Evolutionary conservation across 2,113 vertebrate genomes (phyloP).

Genomic region (Eurypyga helias): DNA sequence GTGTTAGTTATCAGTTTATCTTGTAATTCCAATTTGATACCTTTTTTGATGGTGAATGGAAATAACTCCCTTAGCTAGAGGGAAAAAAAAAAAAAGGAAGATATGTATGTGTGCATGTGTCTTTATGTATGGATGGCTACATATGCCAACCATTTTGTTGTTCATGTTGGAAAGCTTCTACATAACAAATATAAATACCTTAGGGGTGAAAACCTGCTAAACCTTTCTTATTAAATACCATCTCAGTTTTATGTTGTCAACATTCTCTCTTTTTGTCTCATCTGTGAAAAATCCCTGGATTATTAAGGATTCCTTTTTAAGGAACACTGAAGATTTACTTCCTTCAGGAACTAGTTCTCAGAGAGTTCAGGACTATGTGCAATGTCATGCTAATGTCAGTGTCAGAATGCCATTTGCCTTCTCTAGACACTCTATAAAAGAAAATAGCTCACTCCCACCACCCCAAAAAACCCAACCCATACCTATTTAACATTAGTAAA

Average conservation of each 20-base stretch:
- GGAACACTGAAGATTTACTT: not conserved
- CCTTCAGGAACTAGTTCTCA: not conserved
- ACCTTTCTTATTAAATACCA: not conserved
- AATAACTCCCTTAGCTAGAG: no score
- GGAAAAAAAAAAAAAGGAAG: no score
- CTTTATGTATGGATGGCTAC: not conserved
- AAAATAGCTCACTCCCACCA: not conserved
- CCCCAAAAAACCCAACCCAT: not conserved
- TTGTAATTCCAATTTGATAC: no score
- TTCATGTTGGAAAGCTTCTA: not conserved
- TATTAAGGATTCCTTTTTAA: not conserved
- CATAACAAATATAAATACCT: not conserved
- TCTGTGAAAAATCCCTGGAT: not conserved
- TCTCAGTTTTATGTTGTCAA: not conserved
- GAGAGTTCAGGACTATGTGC: not conserved
- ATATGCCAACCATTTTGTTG: not conserved
- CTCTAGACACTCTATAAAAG: not conserved
- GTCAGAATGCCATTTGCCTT: not conserved
- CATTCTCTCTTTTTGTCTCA: not conserved
- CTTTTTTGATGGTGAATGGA: no score
- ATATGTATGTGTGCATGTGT: fast-evolving
- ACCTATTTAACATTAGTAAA: not conserved
- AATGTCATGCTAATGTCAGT: not conserved
- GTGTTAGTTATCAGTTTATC: no score
- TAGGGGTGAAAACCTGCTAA: not conserved